Conservation (phyloP, 2,888 invertebrate species). For the Drosophila formosana region DNA sequence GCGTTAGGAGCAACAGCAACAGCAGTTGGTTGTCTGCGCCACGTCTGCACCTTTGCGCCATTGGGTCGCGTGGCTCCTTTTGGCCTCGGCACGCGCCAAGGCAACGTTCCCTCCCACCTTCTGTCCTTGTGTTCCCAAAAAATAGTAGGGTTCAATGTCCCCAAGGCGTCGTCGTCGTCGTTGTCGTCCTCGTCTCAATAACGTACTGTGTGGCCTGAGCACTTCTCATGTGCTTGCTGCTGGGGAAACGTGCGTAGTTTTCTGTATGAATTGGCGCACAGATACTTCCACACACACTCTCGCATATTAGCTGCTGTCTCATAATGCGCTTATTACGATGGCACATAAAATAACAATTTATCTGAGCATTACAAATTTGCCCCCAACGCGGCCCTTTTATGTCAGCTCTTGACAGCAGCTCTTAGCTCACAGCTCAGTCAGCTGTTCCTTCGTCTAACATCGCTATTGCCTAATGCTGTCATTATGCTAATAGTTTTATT, state of each 20-base stretch:
- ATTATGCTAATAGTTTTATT: slow-evolving; percentile 74
- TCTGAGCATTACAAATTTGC: slow-evolving; percentile 77
- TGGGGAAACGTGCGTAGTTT: slow-evolving; percentile 73
- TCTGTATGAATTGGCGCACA: slow-evolving; percentile 65
- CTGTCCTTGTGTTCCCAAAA: not conserved
- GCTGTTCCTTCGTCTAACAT: slow-evolving; percentile 21
- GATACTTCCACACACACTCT: slow-evolving; percentile 15
- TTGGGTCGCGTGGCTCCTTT: slow-evolving; percentile 33
- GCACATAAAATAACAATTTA: slow-evolving; percentile 82
- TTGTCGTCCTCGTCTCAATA: slow-evolving; percentile 65
- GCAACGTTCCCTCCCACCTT: not conserved
- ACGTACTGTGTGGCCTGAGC: slow-evolving; percentile 24
- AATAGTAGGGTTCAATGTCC: slow-evolving; percentile 68
- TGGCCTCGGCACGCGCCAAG: slow-evolving; percentile 24
- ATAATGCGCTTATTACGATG: slow-evolving; percentile 80
- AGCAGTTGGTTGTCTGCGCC: slow-evolving; percentile 45
- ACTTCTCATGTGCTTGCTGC: slow-evolving; percentile 34
- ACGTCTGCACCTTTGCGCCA: slow-evolving; percentile 76
- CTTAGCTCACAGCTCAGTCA: slow-evolving; percentile 14
- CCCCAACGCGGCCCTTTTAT: slow-evolving; percentile 59
- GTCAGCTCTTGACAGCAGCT: slow-evolving; percentile 44
- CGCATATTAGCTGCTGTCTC: slow-evolving; percentile 36
- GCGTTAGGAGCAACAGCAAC: not conserved
- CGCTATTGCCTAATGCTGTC: slow-evolving; percentile 49
- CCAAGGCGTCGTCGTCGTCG: slow-evolving; percentile 60